Evolutionary conservation across 2,113 vertebrate genomes (phyloP), one percentile per base, ranked within the genome.

Genomic region (Enhydra lutris): DNA sequence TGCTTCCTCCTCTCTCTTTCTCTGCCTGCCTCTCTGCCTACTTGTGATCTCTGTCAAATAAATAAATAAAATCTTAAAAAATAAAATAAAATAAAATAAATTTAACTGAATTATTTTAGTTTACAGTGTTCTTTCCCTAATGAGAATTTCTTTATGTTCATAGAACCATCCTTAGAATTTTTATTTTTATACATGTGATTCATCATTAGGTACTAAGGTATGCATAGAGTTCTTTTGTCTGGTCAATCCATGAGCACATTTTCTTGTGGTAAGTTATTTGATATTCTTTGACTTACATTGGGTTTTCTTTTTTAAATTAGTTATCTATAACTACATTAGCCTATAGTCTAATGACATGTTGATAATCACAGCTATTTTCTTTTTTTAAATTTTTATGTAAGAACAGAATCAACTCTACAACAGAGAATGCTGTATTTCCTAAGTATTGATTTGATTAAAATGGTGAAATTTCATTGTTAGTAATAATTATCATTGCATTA

Each of bases 101-200:
- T 74, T 36, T 57, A 91, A 71, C n/a, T 79, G 50, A 81, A 78
- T 74, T 87, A 76, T 88, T 95, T 96, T 87, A 88, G 34, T 89
- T 91, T 13, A 91, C 23, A 63, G 23, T 69, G 21, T 52, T 92
- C 20, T 92, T 96, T 94, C 74, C 71, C 67, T 86, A 61, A 45
- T 34, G 55, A 94, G 45, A 87, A 42, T 83, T 80, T 90, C 55
- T 73, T 69, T 82, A 36, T 89, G 31, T 83, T 92, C 24, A 1
- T 84, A 57, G 69, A 92, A 23, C 24, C 47, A 73, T 59, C 13
- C 57, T 45, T 90, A 92, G 67, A 34, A 29, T 82, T 83, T 73
- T 88, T 57, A 85, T 78, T 95, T 59, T 55, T 91, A 93, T 88
- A 31, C 31, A 61, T 26, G 34, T 83, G 47, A 93, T 23, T 96